phyloP scores from a whole-genome alignment of 2,113 vertebrate genomes.

The Dipodomys stephensi region DNA sequence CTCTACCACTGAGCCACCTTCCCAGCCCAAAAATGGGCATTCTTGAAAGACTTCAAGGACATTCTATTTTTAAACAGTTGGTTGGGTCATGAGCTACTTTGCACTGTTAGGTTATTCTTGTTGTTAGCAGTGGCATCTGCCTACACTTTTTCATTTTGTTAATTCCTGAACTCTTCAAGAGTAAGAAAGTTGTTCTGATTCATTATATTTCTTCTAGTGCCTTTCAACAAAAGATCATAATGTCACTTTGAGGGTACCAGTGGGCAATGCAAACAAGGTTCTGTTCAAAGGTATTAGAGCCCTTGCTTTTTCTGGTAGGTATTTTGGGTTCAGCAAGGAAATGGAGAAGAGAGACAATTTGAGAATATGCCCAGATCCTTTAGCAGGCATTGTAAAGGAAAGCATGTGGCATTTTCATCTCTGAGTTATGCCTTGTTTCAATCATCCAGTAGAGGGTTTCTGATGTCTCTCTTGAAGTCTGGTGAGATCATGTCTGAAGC shows the following conservation, averaged over 20 bases:
- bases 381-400: slow-evolving; percentile 32
- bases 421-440: neutral
- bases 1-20: too few species aligned
- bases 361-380: slow-evolving; percentile 1
- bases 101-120: neutral
- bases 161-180: neutral
- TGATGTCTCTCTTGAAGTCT: slow-evolving; percentile 35
- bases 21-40: too few species aligned
- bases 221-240: neutral
- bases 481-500: slow-evolving; percentile 62
- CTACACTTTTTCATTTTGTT: neutral
- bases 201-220: neutral
- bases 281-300: neutral
- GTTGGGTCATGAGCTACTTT: neutral
- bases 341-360: neutral
- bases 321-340: neutral
- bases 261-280: neutral
- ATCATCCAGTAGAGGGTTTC: neutral
- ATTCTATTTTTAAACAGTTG: neutral
- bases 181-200: neutral
- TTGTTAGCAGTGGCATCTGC: neutral
- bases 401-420: neutral
- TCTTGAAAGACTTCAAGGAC: neutral
- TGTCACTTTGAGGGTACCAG: neutral
- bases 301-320: neutral